Evolutionary conservation across 2,113 vertebrate genomes (phyloP).

Genomic region (Axis porcinus): DNA sequence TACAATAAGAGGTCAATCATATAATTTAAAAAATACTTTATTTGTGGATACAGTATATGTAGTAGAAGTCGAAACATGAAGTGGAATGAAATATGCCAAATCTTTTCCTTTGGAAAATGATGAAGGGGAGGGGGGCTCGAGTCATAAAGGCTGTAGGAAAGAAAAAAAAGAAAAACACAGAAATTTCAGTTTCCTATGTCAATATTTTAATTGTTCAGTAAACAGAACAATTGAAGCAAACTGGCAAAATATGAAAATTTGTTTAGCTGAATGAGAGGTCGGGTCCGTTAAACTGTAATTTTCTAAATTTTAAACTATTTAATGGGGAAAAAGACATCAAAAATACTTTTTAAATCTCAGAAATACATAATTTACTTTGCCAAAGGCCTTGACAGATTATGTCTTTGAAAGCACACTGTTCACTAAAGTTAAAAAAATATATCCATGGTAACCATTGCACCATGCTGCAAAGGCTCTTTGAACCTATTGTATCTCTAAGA

Average conservation of each 20-base stretch:
- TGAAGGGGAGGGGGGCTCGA: fast-evolving
- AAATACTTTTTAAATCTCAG: neutral
- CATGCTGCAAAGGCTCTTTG: slow-evolving; percentile 45
- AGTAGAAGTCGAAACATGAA: neutral
- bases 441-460: slow-evolving; percentile 70
- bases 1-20: neutral
- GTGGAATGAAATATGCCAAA: neutral
- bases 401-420: slow-evolving; percentile 67
- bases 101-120: neutral
- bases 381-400: slow-evolving; percentile 59
- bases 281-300: neutral
- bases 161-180: neutral
- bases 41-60: neutral
- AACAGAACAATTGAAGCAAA: neutral
- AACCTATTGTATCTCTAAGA: slow-evolving; percentile 57
- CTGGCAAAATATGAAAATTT: neutral
- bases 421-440: slow-evolving; percentile 64
- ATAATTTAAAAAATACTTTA: neutral
- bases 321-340: neutral
- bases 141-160: neutral
- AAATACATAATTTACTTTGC: slow-evolving; percentile 54
- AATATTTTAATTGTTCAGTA: neutral
- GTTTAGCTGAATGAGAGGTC: neutral
- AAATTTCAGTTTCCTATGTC: neutral
- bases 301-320: slow-evolving; percentile 8